phyloP scores from a whole-genome alignment of 1,140 invertebrate species.

The Zaprionus vittiger region DNA sequence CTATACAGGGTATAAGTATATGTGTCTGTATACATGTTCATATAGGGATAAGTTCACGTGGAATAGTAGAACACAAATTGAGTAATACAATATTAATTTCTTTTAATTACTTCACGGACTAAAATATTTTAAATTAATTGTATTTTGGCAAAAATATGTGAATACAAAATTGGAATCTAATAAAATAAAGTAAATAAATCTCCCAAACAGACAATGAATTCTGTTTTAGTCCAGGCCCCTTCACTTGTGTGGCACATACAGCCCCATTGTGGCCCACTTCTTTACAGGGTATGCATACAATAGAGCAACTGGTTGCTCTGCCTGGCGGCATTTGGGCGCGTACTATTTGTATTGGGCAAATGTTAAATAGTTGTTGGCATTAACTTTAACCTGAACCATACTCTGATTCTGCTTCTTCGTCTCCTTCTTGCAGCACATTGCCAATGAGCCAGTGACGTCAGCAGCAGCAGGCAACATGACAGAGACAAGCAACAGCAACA shows the following conservation, averaged over 20 bases:
- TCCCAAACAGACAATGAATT: background rate
- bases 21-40: too few relatives aligned
- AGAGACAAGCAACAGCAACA: slow-evolving; percentile 42
- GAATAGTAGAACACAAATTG: too few relatives aligned
- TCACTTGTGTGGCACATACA: background rate
- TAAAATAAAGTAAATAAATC: background rate
- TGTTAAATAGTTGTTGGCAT: slow-evolving; percentile 24
- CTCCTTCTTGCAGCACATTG: slow-evolving; percentile 18
- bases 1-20: too few relatives aligned
- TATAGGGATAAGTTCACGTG: too few relatives aligned
- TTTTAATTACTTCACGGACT: too few relatives aligned
- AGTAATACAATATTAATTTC: too few relatives aligned
- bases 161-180: too few relatives aligned
- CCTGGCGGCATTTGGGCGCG: background rate
- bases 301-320: background rate
- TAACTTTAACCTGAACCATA: background rate
- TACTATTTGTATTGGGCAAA: slow-evolving; percentile 8
- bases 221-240: too few relatives aligned
- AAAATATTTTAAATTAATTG: too few relatives aligned
- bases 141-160: too few relatives aligned
- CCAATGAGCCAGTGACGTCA: slow-evolving; percentile 56
- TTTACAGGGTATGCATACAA: background rate
- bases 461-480: slow-evolving; percentile 45
- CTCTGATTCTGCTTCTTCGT: background rate
- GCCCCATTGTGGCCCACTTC: background rate